These are phyloP conservation scores for Polia nebulosa DNA, from an alignment of 2,888 invertebrate species.

Conservation along the genomic window DNA sequence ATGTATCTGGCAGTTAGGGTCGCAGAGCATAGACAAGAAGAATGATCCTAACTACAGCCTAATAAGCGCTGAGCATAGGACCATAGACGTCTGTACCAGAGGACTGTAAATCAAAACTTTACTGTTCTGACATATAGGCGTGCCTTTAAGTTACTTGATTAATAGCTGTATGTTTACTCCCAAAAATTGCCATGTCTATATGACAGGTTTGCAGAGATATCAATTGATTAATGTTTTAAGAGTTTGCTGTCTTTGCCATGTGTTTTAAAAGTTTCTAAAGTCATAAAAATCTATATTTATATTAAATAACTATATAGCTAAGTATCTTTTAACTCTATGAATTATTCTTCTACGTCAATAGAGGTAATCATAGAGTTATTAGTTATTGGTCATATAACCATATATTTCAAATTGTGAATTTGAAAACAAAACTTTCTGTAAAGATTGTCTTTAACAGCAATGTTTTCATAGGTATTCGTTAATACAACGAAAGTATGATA, in stretches of 20 bases:
- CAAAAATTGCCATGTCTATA: slow-evolving; percentile 35
- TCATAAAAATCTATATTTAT: no score
- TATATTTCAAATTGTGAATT: not conserved
- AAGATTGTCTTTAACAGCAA: not conserved
- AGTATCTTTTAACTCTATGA: not conserved
- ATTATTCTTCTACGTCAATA: not conserved
- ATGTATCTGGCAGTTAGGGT: not conserved
- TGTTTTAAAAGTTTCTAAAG: slow-evolving; percentile 1
- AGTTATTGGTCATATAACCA: not conserved
- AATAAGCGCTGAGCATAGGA: not conserved
- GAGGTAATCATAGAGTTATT: not conserved
- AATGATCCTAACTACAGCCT: not conserved
- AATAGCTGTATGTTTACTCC: slow-evolving; percentile 46
- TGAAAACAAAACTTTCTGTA: no score
- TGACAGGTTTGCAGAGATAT: slow-evolving; percentile 35
- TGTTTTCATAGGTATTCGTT: not conserved
- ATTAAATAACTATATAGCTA: no score
- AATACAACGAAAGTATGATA: not conserved
- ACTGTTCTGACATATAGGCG: slow-evolving; percentile 44
- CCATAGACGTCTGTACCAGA: slow-evolving; percentile 23
- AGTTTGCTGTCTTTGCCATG: not conserved
- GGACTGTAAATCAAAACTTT: slow-evolving; percentile 48
- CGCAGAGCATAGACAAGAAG: not conserved
- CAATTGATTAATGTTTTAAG: slow-evolving; percentile 38
- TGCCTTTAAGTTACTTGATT: slow-evolving; percentile 45